A percentile compares a stretch with the other conserved stretches of the same genome.
phyloP scores from a whole-genome alignment of 2,797 vertebrate species.

The Melanotaenia parkinsoni region DNA sequence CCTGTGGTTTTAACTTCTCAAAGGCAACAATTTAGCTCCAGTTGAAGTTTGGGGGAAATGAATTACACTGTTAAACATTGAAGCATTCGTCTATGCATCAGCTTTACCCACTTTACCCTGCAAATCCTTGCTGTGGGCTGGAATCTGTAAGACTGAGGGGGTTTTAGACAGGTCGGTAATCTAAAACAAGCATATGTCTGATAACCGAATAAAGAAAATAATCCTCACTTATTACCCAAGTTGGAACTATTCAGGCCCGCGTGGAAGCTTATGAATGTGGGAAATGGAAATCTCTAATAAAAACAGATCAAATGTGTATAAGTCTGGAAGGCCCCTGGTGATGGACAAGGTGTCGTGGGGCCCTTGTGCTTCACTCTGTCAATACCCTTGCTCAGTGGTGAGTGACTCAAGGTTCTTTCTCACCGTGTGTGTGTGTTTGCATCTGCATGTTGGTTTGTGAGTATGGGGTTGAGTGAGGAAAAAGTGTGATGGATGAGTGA shows the following conservation, averaged over 20 bases:
- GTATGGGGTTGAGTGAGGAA: slow-evolving; percentile 21
- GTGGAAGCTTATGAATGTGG: slow-evolving; percentile 1
- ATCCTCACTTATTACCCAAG: not conserved
- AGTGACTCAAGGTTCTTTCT: slow-evolving; percentile 57
- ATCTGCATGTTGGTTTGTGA: slow-evolving; percentile 18
- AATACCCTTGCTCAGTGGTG: slow-evolving; percentile 54
- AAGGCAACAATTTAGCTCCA: not conserved
- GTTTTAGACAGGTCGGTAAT: not conserved
- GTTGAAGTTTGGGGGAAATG: not conserved
- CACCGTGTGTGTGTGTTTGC: slow-evolving; percentile 36
- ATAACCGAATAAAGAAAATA: slow-evolving; percentile 14
- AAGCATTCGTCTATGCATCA: not conserved
- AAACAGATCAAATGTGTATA: slow-evolving; percentile 36
- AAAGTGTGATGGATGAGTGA: slow-evolving; percentile 50
- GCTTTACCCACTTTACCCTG: not conserved
- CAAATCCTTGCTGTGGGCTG: not conserved
- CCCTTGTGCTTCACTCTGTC: slow-evolving; percentile 49
- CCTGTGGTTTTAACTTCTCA: not conserved
- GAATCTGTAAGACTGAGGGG: not conserved
- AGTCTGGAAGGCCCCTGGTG: slow-evolving; percentile 35
- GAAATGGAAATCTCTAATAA: slow-evolving; percentile 22
- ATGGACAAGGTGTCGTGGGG: slow-evolving; percentile 61
- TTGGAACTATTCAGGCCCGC: not conserved
- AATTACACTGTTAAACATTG: not conserved
- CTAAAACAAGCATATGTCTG: slow-evolving; percentile 15